Conservation (phyloP, 2,888 invertebrate genomes). For the Zygogramma bicolorata region DNA sequence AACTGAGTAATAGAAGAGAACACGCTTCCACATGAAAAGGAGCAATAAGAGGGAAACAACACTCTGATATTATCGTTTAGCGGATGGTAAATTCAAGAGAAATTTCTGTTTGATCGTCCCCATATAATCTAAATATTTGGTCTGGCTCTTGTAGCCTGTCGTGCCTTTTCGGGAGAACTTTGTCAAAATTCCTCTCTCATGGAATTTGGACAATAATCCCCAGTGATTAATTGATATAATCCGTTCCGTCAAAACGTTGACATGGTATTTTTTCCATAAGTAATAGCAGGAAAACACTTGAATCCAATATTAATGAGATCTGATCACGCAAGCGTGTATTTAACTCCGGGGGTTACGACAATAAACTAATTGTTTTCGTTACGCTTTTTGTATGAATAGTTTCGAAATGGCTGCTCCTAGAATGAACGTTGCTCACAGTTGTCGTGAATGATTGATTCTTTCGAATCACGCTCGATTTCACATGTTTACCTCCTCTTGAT, state of each 20-base stretch:
- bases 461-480: not conserved
- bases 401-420: not conserved
- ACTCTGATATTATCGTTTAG: too few species aligned
- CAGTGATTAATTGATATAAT: not conserved
- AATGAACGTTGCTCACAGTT: not conserved
- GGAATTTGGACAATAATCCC: not conserved
- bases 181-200: not conserved
- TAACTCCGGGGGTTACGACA: not conserved
- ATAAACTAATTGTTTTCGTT: not conserved
- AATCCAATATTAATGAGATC: constrained; percentile 3
- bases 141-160: too few species aligned
- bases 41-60: too few species aligned
- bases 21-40: too few species aligned
- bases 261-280: constrained; percentile 13
- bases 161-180: not conserved
- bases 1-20: too few species aligned
- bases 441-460: not conserved
- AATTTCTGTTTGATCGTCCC: too few species aligned
- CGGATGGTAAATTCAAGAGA: too few species aligned
- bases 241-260: constrained; percentile 14
- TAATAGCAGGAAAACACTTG: constrained; percentile 8
- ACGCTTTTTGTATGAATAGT: not conserved
- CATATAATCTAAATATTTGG: too few species aligned
- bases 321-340: constrained; percentile 1
- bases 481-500: not conserved